These are phyloP conservation scores for Tetramorium simillimum DNA, from an alignment of 1,140 invertebrate genomes.

Conservation along the genomic window DNA sequence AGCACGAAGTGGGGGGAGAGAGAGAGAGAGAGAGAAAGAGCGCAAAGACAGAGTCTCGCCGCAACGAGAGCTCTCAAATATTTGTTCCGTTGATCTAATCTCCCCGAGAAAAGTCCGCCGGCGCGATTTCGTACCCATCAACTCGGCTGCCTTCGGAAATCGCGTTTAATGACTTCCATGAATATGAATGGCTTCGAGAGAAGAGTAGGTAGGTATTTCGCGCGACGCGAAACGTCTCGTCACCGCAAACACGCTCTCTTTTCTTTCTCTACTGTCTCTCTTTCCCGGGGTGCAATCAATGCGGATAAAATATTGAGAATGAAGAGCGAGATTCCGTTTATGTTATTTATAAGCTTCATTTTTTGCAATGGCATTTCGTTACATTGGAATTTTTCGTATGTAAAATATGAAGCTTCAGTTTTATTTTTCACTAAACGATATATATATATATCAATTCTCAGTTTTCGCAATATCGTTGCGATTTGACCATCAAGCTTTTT, in stretches of 20 bases:
- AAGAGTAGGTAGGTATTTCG: neutral
- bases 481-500: neutral
- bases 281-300: neutral
- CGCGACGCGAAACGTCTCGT: slow-evolving; percentile 9
- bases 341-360: slow-evolving; percentile 14
- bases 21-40: neutral
- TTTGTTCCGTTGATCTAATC: slow-evolving; percentile 54
- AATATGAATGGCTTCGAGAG: slow-evolving; percentile 30
- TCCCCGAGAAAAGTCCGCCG: slow-evolving; percentile 22
- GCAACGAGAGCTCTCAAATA: slow-evolving; percentile 46
- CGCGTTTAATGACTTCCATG: slow-evolving; percentile 52
- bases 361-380: neutral
- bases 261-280: neutral
- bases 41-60: slow-evolving; percentile 40
- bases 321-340: slow-evolving; percentile 7
- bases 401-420: neutral
- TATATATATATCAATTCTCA: slow-evolving; percentile 6
- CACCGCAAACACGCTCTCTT: neutral
- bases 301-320: slow-evolving; percentile 23
- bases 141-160: slow-evolving; percentile 31
- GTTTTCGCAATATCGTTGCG: slow-evolving; percentile 8
- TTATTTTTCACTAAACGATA: neutral
- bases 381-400: neutral
- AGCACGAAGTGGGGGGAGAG: neutral
- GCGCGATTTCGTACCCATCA: neutral